Evolutionary conservation across 2,888 invertebrate genomes (phyloP), one percentile per base, ranked within the genome.

Genomic region (Strigamia maritima): DNA sequence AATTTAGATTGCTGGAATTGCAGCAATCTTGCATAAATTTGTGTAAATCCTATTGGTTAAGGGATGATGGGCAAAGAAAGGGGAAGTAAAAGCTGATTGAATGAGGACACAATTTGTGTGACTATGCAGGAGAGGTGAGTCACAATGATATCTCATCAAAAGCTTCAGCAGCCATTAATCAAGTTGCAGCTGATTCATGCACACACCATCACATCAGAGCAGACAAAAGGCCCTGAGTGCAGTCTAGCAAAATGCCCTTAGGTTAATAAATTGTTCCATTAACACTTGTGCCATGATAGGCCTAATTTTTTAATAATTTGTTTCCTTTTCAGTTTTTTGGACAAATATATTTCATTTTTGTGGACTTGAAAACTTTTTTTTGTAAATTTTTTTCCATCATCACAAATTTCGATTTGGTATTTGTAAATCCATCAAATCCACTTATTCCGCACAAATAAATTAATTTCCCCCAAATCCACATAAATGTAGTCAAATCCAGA

Each of bases 71-170:
- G 2, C 2, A 24, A 24, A 26, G 28, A 24, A 26, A 10, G 3
- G 12, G 65, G 10, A 7, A 7, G 7, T 2, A 4, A 24, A 65
- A 65, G 65, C 24, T 65, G 65, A 65, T 65, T 65, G 65, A 65
- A 65, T 65, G 28, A 24, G 26, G 65, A 65, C 65, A 65, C 65
- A 65, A 65, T 26, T 65, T 65, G 65, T 65, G 65, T 65, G 65
- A 65, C 65, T 65, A 65, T 65, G 65, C 65, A 65, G n/a, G 26
- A 24, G 65, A 65, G 65, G 65, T 65, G 65, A 65, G 65, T 65
- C 65, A 65, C 65, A 65, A 65, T 65, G 26, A 65, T 65, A 65
- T 65, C 65, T 65, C 65, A 65, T 65, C 65, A 65, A 65, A 65
- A 65, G 65, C 65, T 28, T 65, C 65, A 65, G 28, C 65, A 65